Evolutionary conservation across 2,113 vertebrate genomes (phyloP).

Genomic region (Nycticorax nycticorax): DNA sequence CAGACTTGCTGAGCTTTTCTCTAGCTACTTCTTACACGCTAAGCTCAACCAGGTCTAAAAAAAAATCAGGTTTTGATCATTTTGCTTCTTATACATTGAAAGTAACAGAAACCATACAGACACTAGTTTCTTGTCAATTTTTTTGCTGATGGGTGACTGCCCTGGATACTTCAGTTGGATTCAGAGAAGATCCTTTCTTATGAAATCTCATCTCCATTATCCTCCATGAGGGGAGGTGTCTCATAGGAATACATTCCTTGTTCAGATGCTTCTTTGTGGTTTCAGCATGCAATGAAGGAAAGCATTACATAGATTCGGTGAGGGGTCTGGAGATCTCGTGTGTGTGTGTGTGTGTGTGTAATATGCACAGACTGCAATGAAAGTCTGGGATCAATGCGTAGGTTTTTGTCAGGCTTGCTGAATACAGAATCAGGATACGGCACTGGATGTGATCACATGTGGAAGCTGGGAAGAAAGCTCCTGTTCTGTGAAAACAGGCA

Average conservation of each 20-base stretch:
- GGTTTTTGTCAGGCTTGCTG: neutral
- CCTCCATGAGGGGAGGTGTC: neutral
- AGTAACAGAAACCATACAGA: neutral
- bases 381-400: neutral
- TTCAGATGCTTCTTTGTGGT: neutral
- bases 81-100: neutral
- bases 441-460: neutral
- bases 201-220: neutral
- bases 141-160: neutral
- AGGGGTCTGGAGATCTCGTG: neutral
- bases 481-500: neutral
- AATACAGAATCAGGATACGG: neutral
- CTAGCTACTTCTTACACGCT: neutral
- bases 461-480: neutral
- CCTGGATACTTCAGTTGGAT: neutral
- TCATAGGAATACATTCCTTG: neutral
- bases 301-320: neutral
- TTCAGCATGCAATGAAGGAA: neutral
- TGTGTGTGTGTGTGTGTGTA: neutral
- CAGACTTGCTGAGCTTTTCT: slow-evolving; percentile 42
- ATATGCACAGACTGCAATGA: neutral
- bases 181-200: neutral
- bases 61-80: neutral
- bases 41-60: neutral
- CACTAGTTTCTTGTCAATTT: neutral